A percentile compares a stretch with the other conserved stretches of the same genome.
phyloP scores from a whole-genome alignment of 2,113 vertebrate genomes.

The Sakesphorus luctuosus region DNA sequence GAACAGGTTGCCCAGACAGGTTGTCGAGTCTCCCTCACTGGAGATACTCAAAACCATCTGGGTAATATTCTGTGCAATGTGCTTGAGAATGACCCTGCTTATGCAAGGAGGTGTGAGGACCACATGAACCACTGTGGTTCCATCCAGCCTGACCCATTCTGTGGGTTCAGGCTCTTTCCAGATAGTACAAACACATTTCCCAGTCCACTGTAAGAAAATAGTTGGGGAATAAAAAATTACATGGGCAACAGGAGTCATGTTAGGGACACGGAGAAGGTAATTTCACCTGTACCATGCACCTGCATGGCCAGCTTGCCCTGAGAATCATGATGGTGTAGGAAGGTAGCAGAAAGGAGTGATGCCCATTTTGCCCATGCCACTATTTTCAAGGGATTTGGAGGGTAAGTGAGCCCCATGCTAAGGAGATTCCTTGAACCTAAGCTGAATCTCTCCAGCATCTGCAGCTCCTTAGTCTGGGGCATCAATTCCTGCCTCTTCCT shows the following conservation, averaged over 20 bases:
- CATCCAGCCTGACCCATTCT: background rate
- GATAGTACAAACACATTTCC: background rate
- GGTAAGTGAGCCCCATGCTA: background rate
- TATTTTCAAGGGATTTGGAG: background rate
- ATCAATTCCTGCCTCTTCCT: background rate
- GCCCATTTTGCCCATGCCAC: background rate
- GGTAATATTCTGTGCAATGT: background rate
- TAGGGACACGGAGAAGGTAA: rapidly evolving
- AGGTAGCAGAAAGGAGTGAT: background rate
- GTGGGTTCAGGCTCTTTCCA: background rate
- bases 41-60: background rate
- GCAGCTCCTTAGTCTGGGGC: background rate
- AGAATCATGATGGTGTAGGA: background rate
- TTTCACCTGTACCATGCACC: background rate
- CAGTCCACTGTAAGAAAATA: background rate
- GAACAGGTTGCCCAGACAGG: background rate
- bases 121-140: background rate
- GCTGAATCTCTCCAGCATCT: background rate
- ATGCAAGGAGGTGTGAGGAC: background rate
- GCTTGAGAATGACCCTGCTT: background rate
- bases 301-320: background rate
- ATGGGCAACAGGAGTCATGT: background rate
- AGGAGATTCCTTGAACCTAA: background rate
- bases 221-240: rapidly evolving
- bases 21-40: background rate